phyloP scores from a whole-genome alignment of 2,888 invertebrate genomes.

The Sclerodermus sp. region DNA sequence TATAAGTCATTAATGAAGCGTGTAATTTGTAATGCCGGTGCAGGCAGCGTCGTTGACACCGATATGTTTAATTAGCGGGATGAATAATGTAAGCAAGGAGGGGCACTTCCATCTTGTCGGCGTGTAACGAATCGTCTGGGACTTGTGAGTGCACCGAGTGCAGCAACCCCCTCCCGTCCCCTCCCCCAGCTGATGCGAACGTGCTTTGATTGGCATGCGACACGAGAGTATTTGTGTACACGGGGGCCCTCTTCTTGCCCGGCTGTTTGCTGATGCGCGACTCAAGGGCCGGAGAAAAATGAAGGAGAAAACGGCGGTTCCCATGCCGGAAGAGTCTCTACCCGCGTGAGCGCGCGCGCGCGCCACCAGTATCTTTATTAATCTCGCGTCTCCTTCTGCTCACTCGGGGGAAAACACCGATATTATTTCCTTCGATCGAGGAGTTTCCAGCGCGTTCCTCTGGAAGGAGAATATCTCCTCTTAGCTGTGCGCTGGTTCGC shows the following conservation, averaged over 20 bases:
- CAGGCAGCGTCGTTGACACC: constrained; percentile 21
- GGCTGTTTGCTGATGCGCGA: no score
- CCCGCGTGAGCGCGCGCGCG: no score
- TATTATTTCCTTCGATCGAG: no score
- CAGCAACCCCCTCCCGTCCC: constrained; percentile 20
- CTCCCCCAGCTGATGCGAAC: constrained; percentile 29
- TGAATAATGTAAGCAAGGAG: constrained; percentile 26
- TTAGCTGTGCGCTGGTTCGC: no score
- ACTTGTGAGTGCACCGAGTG: constrained; percentile 23
- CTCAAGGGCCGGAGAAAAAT: neutral
- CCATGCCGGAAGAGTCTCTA: no score
- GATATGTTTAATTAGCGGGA: constrained; percentile 25
- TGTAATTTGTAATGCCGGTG: neutral
- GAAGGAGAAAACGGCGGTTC: no score
- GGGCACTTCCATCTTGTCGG: constrained; percentile 33
- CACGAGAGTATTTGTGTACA: constrained; percentile 49
- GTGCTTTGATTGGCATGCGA: constrained; percentile 52
- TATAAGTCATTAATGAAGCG: no score
- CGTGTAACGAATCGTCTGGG: constrained; percentile 37
- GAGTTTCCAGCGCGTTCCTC: no score
- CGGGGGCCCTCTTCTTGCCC: constrained; percentile 11
- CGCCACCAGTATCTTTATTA: no score
- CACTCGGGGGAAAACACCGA: no score
- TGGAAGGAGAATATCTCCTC: no score
- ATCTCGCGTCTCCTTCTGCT: no score